Base-by-base conservation (phyloP, 2,113 vertebrate species). In the Gobius niger region DNA sequence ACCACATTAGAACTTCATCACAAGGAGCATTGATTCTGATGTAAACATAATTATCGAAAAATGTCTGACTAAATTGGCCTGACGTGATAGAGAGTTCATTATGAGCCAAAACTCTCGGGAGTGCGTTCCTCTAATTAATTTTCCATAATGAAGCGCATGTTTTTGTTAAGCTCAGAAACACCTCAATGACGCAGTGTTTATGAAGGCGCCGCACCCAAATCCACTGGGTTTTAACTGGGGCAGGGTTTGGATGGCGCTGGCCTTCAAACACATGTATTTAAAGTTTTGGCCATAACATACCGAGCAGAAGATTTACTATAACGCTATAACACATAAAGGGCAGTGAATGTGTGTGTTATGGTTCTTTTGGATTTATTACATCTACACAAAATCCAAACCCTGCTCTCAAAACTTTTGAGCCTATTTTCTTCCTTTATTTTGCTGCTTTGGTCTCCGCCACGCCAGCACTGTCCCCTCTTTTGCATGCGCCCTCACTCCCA, bases 21-120 rank as follows among this genome's bases (percentile, higher is more conserved):
- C 84, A 89, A 82, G 81, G 80, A 70, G 78, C 87, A 90, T 87
- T 88, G 88, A 90, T 87, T 89, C 88, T 84, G 87, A 91, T 87
- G 89, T 90, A 90, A 92, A 91, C 91, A 91, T 91, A 91, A 92
- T 93, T 87, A 88, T 92, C 85, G 90, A 80, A 85, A 76, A 84
- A 79, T 75, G 70, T 82, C 80, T 77, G 80, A 87, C 81, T 90
- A 88, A 89, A 87, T 85, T 91, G 87, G 85, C 87, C 83, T 86
- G 86, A 91, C 81, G 90, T 91, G 88, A 90, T 78, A 88, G 82
- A 85, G 82, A 90, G 89, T 93, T 93, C 90, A 92, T 93, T 91
- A 92, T 92, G 90, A 91, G 85, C 82, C 82, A 88, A 91, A 90
- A 85, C 89, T 90, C 91, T 90, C 82, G 90, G 91, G 90, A 91